Base-by-base conservation (phyloP, 2,888 invertebrate genomes). In the Acanthopleura granulata region DNA sequence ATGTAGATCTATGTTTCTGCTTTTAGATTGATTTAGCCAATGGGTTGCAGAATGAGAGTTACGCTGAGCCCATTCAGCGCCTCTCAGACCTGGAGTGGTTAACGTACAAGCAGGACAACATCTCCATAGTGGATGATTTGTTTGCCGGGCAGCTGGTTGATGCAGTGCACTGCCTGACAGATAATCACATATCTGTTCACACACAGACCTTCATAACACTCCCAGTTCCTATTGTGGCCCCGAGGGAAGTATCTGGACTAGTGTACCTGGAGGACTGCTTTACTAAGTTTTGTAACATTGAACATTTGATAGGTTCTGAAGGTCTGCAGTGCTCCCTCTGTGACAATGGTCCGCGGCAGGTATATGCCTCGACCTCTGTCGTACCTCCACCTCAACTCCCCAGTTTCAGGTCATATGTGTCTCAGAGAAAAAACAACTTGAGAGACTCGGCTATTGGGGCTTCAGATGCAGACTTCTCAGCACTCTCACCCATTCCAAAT, bases 1-100 rank as follows among this genome's bases (percentile, higher is more conserved):
- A 40, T 40, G 9, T 40, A 40, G 4, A 40, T 40, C 4, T 40
- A 40, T 40, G 40, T 9, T 40, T 40, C 4, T 40, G 40, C 9
- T 81, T 84, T 40, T 82, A 89, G 89, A 89, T 89, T 78, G 85
- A 84, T 73, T 77, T 80, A 72, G 88, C 88, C 0, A 84, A 87
- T 79, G 88, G 87, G 15, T 72, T 89, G 73, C 84, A 88, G 62
- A 86, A 83, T 62, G 83, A 85, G 69, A 84, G 84, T 16, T 88
- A 88, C 79, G 88, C 88, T 40, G 89, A 89, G 78, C 83, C 89
- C n/a, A 85, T 89, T 16, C 89, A 90, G 79, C 80, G 88, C 27
- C 79, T 89, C 73, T 86, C 88, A 0, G 89, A 90, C 71, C 77
- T 90, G 25, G 89, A 90, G 76, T 90, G 90, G 90, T 79, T 89